Evolutionary conservation across 1,140 invertebrate species (phyloP).

Genomic region (Aphaenogaster rudis): DNA sequence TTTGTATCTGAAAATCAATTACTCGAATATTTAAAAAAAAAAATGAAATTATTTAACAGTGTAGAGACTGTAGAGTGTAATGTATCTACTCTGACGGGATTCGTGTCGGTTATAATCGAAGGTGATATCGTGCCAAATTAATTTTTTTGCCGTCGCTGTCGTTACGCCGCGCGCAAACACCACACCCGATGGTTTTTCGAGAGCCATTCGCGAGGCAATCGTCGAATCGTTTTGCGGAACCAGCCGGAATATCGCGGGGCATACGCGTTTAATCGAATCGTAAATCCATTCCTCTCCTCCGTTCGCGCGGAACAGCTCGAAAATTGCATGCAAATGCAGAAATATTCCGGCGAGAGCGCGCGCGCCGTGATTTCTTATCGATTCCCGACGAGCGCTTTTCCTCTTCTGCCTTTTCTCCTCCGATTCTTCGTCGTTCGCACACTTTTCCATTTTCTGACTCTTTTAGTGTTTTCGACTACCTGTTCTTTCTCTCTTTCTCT

Average conservation of each 20-base stretch:
- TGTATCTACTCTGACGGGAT: not conserved
- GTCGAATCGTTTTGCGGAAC: constrained; percentile 67
- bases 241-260: constrained; percentile 43
- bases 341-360: constrained; percentile 65
- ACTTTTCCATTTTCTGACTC: constrained; percentile 49
- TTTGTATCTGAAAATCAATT: not conserved
- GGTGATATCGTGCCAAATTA: constrained; percentile 66
- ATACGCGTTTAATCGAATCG: constrained; percentile 77
- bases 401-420: not conserved
- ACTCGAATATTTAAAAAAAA: constrained; percentile 5
- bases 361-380: constrained; percentile 75
- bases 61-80: not conserved
- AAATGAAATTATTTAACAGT: constrained; percentile 30
- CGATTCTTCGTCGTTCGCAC: constrained; percentile 45
- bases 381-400: constrained; percentile 52
- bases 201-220: constrained; percentile 64
- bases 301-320: constrained; percentile 68
- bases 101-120: constrained; percentile 56
- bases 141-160: constrained; percentile 67
- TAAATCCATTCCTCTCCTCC: constrained; percentile 73
- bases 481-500: constrained; percentile 13
- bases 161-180: constrained; percentile 49
- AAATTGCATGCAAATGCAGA: constrained; percentile 79
- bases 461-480: constrained; percentile 58
- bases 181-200: constrained; percentile 54